Percentiles rank a stretch among this genome's conserved stretches.
Conservation (phyloP, 2,113 vertebrate species). For the Piprites chloris region DNA sequence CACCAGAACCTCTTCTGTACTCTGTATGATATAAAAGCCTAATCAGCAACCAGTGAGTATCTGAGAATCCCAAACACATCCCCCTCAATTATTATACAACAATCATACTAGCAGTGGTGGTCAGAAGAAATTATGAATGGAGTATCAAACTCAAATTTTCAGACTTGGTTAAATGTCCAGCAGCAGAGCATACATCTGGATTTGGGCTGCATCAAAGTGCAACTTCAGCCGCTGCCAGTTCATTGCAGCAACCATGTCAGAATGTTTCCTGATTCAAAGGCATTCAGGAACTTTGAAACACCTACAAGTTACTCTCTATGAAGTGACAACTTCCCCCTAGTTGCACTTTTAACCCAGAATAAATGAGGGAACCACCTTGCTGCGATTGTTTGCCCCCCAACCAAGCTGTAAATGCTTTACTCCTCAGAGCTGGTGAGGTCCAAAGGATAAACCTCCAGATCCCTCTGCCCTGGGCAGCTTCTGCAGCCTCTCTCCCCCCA, state of each 20-base stretch:
- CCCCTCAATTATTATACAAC: neutral
- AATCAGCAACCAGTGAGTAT: neutral
- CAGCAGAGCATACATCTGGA: neutral
- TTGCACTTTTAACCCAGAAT: neutral
- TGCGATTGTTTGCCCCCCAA: neutral
- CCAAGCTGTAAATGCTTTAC: neutral
- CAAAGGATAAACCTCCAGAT: neutral
- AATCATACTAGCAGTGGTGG: neutral
- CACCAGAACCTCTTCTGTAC: neutral
- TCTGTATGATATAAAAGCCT: neutral
- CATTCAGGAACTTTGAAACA: neutral
- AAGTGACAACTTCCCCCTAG: neutral
- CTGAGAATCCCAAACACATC: neutral
- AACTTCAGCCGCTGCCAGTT: neutral
- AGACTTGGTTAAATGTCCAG: neutral
- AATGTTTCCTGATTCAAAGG: neutral
- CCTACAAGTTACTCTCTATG: neutral
- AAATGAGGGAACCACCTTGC: neutral
- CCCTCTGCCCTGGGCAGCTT: accelerated
- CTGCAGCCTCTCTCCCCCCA: neutral
- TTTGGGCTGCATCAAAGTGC: neutral
- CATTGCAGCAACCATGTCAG: neutral
- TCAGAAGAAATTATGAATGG: neutral
- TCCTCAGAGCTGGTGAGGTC: neutral
- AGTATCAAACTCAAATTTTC: neutral